Evolutionary conservation across 2,113 vertebrate species (phyloP).

Genomic region (Loxodonta africana): DNA sequence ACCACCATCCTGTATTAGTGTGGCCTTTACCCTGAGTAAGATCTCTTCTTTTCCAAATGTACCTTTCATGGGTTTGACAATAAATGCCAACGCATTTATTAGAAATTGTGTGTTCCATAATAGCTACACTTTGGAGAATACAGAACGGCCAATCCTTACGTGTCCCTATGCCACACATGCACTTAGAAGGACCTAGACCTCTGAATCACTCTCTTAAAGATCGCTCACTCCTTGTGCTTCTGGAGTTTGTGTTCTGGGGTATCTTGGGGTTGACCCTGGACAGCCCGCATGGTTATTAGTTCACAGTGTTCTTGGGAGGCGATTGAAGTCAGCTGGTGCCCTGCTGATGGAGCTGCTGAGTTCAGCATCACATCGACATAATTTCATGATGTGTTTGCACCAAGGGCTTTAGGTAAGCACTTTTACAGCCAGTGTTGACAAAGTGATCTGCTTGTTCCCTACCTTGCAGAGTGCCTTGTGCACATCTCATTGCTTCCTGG

Average conservation of each 20-base stretch:
- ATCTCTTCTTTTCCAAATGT: neutral
- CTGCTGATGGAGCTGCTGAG: conserved; percentile 73
- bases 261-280: neutral
- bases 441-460: neutral
- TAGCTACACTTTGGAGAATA: neutral
- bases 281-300: neutral
- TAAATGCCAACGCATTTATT: neutral
- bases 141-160: neutral
- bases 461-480: neutral
- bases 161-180: neutral
- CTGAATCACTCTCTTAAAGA: neutral
- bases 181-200: neutral
- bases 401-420: conserved; percentile 71
- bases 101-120: neutral
- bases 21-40: neutral
- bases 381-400: conserved; percentile 71
- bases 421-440: conserved; percentile 52
- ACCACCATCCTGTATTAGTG: neutral
- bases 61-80: neutral
- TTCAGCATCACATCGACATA: conserved; percentile 62
- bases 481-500: neutral
- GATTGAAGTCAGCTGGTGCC: conserved; percentile 72
- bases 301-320: conserved; percentile 52
- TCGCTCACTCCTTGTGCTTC: conserved; percentile 4
- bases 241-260: neutral